Evolutionary conservation across 2,888 invertebrate species (phyloP).

Genomic region (Sceliomorpha sp.): DNA sequence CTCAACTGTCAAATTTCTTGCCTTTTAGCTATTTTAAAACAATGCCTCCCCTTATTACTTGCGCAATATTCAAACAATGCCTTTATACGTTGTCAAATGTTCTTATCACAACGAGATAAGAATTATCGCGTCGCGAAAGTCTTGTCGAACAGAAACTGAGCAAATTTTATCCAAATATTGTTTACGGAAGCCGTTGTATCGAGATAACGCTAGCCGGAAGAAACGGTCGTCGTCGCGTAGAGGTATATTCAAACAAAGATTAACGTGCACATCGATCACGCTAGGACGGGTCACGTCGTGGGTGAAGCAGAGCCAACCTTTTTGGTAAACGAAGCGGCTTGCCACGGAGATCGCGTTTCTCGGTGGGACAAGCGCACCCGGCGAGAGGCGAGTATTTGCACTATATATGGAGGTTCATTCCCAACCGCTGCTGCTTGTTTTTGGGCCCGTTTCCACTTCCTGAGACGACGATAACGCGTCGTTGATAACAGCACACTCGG

Average conservation of each 20-base stretch:
- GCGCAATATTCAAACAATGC: too few relatives aligned
- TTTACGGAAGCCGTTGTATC: slow-evolving; percentile 42
- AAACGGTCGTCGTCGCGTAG: slow-evolving; percentile 39
- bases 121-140: too few relatives aligned
- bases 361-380: slow-evolving; percentile 66
- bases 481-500: slow-evolving; percentile 35
- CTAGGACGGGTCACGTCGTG: slow-evolving; percentile 59
- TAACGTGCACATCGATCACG: slow-evolving; percentile 72
- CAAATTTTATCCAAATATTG: slow-evolving; percentile 31
- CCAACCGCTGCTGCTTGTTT: slow-evolving; percentile 42
- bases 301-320: slow-evolving; percentile 54
- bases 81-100: too few relatives aligned
- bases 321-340: slow-evolving; percentile 73
- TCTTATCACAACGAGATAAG: too few relatives aligned
- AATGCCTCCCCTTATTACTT: too few relatives aligned
- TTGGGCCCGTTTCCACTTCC: slow-evolving; percentile 43
- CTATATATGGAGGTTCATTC: slow-evolving; percentile 49
- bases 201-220: slow-evolving; percentile 38
- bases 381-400: slow-evolving; percentile 68
- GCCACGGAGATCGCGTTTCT: slow-evolving; percentile 77
- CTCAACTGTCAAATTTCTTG: too few relatives aligned
- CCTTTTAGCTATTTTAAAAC: too few relatives aligned
- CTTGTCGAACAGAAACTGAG: too few relatives aligned
- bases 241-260: slow-evolving; percentile 63
- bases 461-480: slow-evolving; percentile 32